These are phyloP conservation scores for Drosophila neutralis DNA, from an alignment of 2,888 invertebrate species.

Conservation along the genomic window DNA sequence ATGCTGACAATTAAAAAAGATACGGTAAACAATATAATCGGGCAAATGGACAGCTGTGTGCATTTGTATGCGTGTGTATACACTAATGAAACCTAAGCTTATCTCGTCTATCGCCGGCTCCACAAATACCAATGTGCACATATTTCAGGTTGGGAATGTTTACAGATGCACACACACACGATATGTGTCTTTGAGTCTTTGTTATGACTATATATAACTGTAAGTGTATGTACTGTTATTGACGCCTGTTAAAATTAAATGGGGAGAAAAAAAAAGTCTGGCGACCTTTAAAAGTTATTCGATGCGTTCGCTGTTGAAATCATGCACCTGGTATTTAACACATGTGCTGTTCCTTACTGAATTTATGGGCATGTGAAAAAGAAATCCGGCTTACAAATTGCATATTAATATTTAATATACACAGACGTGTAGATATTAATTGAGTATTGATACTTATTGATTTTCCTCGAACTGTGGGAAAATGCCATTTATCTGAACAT, in stretches of 20 bases:
- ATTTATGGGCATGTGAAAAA: background rate
- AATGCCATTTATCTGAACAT: background rate
- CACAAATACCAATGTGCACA: background rate
- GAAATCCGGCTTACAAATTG: background rate
- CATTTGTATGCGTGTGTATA: background rate
- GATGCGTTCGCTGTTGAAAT: background rate
- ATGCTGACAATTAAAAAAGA: background rate
- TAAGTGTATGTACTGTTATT: background rate
- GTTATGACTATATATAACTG: background rate
- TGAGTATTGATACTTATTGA: background rate
- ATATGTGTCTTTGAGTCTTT: background rate
- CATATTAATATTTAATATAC: background rate
- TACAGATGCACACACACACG: background rate
- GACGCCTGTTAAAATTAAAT: background rate
- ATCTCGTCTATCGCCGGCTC: background rate
- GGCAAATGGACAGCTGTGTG: background rate
- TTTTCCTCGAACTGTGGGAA: background rate
- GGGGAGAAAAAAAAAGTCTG: background rate
- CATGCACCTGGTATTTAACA: background rate
- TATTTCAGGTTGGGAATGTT: background rate
- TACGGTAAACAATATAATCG: background rate
- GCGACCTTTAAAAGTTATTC: background rate
- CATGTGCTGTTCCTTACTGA: background rate
- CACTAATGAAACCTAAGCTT: background rate
- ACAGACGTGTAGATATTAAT: background rate